A percentile compares a stretch with the other conserved stretches of the same genome.
phyloP scores from a whole-genome alignment of 2,113 vertebrate species.

The Acrocephalus kingi region DNA sequence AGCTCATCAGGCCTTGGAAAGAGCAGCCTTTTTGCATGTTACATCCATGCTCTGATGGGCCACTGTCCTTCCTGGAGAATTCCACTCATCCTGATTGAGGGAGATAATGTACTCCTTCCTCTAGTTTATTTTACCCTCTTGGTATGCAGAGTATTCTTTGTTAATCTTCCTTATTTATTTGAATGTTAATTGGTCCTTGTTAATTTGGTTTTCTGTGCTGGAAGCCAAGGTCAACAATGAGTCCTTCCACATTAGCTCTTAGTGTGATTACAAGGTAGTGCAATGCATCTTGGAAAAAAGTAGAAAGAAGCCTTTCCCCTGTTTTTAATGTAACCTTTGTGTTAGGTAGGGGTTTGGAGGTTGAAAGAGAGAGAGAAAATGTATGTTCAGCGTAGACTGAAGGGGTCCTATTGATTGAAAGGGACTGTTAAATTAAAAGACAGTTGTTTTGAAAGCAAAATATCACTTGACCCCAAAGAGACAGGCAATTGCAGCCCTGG shows the following conservation, averaged over 20 bases:
- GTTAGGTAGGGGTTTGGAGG: conserved; percentile 24
- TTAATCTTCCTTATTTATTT: conserved; percentile 65
- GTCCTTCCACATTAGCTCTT: conserved; percentile 45
- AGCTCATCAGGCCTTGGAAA: background rate
- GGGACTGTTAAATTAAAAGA: conserved; percentile 33
- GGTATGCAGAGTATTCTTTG: conserved; percentile 51
- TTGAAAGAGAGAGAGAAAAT: background rate
- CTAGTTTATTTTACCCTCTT: conserved; percentile 9
- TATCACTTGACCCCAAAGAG: background rate
- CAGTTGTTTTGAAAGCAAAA: conserved; percentile 40
- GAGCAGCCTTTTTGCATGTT: background rate
- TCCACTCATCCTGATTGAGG: background rate
- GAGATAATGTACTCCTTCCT: conserved; percentile 3
- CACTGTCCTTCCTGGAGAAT: background rate
- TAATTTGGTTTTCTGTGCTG: conserved; percentile 65
- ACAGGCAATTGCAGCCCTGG: background rate
- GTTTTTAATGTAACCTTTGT: conserved; percentile 36
- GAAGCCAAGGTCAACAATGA: conserved; percentile 56
- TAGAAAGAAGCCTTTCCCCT: background rate
- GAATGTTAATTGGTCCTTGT: conserved; percentile 71
- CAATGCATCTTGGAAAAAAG: conserved; percentile 20
- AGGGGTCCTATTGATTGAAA: conserved; percentile 33
- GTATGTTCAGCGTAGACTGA: background rate
- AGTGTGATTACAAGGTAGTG: conserved; percentile 40
- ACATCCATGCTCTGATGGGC: background rate